Conservation (phyloP, 2,113 vertebrate species). For the Chaenogobius annularis region DNA sequence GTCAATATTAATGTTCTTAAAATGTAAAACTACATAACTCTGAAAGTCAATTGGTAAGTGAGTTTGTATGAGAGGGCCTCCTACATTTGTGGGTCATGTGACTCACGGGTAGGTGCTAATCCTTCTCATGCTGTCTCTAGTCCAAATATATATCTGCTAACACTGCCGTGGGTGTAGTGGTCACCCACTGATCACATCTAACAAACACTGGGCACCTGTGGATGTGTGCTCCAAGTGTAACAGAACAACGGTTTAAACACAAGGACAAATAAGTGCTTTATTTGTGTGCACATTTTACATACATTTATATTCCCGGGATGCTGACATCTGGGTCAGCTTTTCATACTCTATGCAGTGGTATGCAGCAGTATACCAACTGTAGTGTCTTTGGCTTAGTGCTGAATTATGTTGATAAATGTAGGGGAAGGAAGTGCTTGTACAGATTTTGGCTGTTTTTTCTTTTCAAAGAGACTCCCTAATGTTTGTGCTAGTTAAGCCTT, state of each 20-base stretch:
- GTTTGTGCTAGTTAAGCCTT: slow-evolving; percentile 33
- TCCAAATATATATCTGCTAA: slow-evolving; percentile 74
- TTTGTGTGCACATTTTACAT: neutral
- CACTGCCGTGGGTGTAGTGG: slow-evolving; percentile 39
- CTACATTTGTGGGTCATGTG: slow-evolving; percentile 54
- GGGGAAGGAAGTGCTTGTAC: slow-evolving; percentile 29
- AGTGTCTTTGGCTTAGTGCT: neutral
- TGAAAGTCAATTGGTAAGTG: neutral
- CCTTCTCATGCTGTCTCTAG: slow-evolving; percentile 56
- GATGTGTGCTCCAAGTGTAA: neutral
- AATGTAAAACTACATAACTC: neutral
- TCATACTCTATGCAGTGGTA: neutral
- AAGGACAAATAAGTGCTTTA: neutral
- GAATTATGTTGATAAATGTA: neutral
- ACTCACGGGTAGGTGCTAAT: slow-evolving; percentile 61
- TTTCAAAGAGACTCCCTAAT: slow-evolving; percentile 24
- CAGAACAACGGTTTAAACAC: neutral
- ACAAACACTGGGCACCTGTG: slow-evolving; percentile 12
- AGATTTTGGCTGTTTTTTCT: slow-evolving; percentile 30
- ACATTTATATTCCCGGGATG: neutral
- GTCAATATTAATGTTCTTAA: neutral
- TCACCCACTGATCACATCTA: slow-evolving; percentile 38
- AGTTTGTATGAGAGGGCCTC: slow-evolving; percentile 22
- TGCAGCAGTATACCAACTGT: neutral
- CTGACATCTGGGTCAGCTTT: too few relatives aligned